Base-by-base conservation (phyloP, 1,140 invertebrate species). In the Drosophila fuyamai region DNA sequence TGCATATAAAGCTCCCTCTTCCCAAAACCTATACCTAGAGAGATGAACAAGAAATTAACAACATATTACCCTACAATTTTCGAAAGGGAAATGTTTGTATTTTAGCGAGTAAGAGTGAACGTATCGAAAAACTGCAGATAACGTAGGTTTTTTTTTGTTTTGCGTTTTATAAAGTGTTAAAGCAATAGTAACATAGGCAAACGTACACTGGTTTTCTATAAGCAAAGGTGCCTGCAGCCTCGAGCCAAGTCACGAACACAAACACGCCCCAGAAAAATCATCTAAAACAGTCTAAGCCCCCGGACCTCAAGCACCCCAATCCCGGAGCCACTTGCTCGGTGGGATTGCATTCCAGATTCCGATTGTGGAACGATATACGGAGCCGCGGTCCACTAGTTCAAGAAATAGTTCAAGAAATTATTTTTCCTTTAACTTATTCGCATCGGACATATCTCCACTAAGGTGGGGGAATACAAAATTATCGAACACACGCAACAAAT, bases 1-100 rank as follows among this genome's bases (percentile, higher is more conserved):
- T 88, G 83, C 83, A 89, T 88, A 88, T 88, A 89, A 67, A 55
- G 59, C 14, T 66, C 67, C 50, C 63, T 50, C 44, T 44, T 44
- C 62, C 40, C 72, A 32, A 53, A n/a, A 65, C 79, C 58, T 57
- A 50, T 55, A 73, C 41, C 48, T 65, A 67, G 68, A 68, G 55
- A 79, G 60, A 83, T 41, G 41, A 62, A 56, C n/a, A 79, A 40
- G 53, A 71, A 68, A 71, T 68, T 53, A 66, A 48, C 32, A 59
- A 55, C 18, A 48, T 35, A 53, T 55, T 60, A 55, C 43, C 32
- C 32, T 43, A 53, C 40, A 32, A 41, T 14, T 50, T 36, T 27
- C 5, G 44, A 23, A 57, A 43, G 50, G 60, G 66, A 58, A 71
- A 41, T 71, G 55, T 71, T 71, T 71, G 68, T 71, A 72, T 58